Evolutionary conservation across 64 coral and sea anemone species (phyloP).

Genomic region (Cladopsammia gracilis): DNA sequence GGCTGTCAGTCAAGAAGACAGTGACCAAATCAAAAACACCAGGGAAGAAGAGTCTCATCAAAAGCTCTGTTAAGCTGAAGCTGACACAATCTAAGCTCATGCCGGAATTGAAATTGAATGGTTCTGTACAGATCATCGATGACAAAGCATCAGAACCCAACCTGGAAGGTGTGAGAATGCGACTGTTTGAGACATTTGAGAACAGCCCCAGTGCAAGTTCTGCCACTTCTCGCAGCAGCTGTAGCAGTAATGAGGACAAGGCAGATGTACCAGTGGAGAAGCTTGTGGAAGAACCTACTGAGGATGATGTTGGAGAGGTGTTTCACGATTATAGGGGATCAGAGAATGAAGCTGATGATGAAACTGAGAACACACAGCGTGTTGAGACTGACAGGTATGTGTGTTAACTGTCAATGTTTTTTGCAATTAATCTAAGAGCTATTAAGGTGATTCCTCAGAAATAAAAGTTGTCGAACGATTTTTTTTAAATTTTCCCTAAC

Average conservation of each 20-base stretch:
- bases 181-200: constrained; percentile 33
- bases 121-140: not conserved
- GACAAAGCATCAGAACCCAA: not conserved
- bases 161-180: constrained; percentile 36
- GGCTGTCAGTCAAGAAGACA: constrained; percentile 3
- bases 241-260: constrained; percentile 33
- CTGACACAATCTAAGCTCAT: constrained; percentile 62
- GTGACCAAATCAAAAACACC: constrained; percentile 44
- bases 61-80: constrained; percentile 89
- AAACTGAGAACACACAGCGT: not conserved
- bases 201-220: not conserved
- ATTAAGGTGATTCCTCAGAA: no score
- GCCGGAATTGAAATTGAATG: constrained; percentile 65
- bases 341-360: not conserved
- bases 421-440: no score
- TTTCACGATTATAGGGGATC: constrained; percentile 61
- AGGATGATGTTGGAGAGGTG: constrained; percentile 69
- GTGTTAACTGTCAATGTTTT: no score
- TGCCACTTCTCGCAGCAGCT: constrained; percentile 9
- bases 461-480: no score
- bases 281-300: not conserved
- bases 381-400: not conserved
- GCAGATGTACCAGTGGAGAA: not conserved
- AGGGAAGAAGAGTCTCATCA: constrained; percentile 69
- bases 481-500: no score